Evolutionary conservation across 2,888 invertebrate species (phyloP).

Genomic region (Drosophila anomelani): DNA sequence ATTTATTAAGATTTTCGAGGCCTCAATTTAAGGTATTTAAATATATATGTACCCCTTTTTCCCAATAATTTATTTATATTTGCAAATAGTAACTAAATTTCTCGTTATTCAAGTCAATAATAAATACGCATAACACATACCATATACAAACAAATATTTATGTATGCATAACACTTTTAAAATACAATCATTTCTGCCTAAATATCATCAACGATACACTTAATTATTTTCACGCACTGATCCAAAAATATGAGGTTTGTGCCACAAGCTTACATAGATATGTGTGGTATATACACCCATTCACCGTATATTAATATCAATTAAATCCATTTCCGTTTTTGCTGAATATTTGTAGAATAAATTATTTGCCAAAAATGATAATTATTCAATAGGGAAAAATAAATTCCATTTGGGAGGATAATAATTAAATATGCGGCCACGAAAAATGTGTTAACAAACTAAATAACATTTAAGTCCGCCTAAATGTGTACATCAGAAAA

Average conservation of each 20-base stretch:
- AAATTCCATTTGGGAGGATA: slow-evolving; percentile 21
- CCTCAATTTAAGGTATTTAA: too few species aligned
- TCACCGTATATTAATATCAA: slow-evolving; percentile 10
- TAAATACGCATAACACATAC: too few species aligned
- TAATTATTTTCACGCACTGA: slow-evolving; percentile 10
- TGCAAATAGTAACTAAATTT: not conserved
- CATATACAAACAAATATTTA: not conserved
- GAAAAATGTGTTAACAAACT: slow-evolving; percentile 46
- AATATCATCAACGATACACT: slow-evolving; percentile 1
- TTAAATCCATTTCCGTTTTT: slow-evolving; percentile 12
- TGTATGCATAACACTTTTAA: too few species aligned
- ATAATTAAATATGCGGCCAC: slow-evolving; percentile 24
- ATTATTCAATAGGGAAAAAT: slow-evolving; percentile 22
- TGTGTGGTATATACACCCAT: not conserved
- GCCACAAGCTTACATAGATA: not conserved
- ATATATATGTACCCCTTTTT: too few species aligned
- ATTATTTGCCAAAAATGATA: slow-evolving; percentile 12
- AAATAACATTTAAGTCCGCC: slow-evolving; percentile 42
- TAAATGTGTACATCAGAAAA: slow-evolving; percentile 5
- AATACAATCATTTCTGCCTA: not conserved
- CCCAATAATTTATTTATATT: not conserved
- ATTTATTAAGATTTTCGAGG: too few species aligned
- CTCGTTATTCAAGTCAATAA: not conserved
- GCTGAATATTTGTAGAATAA: slow-evolving; percentile 15
- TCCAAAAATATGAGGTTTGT: not conserved